A percentile compares a stretch with the other conserved stretches of the same genome.
Conservation (phyloP, 2,888 invertebrate genomes). For the Lottia gigantea region DNA sequence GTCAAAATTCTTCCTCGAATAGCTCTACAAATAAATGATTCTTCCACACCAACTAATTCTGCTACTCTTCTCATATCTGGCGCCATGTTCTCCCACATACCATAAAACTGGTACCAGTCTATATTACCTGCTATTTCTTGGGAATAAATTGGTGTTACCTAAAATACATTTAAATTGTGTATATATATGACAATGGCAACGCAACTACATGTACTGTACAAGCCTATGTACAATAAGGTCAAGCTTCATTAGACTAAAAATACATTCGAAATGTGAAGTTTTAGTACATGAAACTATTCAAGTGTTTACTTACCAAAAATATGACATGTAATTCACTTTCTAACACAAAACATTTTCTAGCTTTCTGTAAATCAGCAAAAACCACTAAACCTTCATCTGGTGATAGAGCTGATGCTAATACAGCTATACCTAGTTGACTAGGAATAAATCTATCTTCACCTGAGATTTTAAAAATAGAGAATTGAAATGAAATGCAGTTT, state of each 20-base stretch:
- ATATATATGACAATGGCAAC: no score
- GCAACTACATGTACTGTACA: no score
- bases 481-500: no score
- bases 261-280: no score
- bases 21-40: conserved; percentile 80
- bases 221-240: no score
- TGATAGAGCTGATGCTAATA: conserved; percentile 91
- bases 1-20: conserved; percentile 52
- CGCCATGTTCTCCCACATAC: conserved; percentile 84
- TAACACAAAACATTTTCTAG: conserved; percentile 88
- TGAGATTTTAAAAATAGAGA: conserved; percentile 8
- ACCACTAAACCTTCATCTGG: conserved; percentile 92
- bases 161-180: neutral
- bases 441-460: conserved; percentile 67
- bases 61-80: conserved; percentile 87
- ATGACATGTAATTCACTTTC: conserved; percentile 95
- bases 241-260: no score
- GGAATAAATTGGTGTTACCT: conserved; percentile 88
- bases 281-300: no score
- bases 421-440: conserved; percentile 90
- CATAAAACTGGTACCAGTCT: conserved; percentile 77
- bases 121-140: conserved; percentile 80
- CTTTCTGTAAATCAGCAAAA: conserved; percentile 88
- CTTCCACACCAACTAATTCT: conserved; percentile 86
- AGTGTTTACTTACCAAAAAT: conserved; percentile 77